These are phyloP conservation scores for Hofmannophila pseudospretella DNA, from an alignment of 2,888 invertebrate species.

Conservation along the genomic window DNA sequence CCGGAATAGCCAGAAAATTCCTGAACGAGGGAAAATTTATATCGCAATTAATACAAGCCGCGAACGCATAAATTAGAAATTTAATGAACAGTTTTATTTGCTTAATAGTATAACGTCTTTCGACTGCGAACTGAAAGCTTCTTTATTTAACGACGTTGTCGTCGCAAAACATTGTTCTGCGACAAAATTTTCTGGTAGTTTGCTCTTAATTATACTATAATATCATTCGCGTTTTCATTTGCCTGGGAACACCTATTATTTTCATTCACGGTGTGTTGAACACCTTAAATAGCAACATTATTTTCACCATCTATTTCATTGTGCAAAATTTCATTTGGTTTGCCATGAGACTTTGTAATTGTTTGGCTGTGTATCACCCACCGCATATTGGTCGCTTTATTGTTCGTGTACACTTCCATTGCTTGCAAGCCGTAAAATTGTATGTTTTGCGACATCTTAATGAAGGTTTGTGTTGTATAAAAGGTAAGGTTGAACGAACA, in stretches of 20 bases:
- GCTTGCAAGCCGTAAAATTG: slow-evolving; percentile 31
- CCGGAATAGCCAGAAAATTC: slow-evolving; percentile 25
- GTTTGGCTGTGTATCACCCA: slow-evolving; percentile 16
- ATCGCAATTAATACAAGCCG: slow-evolving; percentile 29
- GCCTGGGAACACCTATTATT: slow-evolving; percentile 43
- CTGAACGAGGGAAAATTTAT: slow-evolving; percentile 27
- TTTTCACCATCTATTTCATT: slow-evolving; percentile 46
- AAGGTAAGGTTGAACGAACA: slow-evolving; percentile 26
- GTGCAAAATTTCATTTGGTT: slow-evolving; percentile 44
- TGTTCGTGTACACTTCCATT: slow-evolving; percentile 18
- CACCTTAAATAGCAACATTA: slow-evolving; percentile 50
- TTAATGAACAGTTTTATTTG: slow-evolving; percentile 40
- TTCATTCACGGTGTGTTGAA: slow-evolving; percentile 57
- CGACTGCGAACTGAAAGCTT: slow-evolving; percentile 21
- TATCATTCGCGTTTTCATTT: slow-evolving; percentile 44
- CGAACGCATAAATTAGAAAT: slow-evolving; percentile 32
- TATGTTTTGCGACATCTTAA: slow-evolving; percentile 39
- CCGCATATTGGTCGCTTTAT: slow-evolving; percentile 29
- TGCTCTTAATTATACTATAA: slow-evolving; percentile 59
- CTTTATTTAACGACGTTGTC: slow-evolving; percentile 42
- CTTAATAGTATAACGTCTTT: slow-evolving; percentile 25
- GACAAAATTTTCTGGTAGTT: slow-evolving; percentile 56
- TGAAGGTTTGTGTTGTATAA: slow-evolving; percentile 31
- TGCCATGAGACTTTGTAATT: slow-evolving; percentile 20
- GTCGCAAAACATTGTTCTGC: slow-evolving; percentile 45